Percentiles rank a stretch among this genome's conserved stretches.
Conservation (phyloP, 2,797 vertebrate species). For the Malurus splendens region DNA sequence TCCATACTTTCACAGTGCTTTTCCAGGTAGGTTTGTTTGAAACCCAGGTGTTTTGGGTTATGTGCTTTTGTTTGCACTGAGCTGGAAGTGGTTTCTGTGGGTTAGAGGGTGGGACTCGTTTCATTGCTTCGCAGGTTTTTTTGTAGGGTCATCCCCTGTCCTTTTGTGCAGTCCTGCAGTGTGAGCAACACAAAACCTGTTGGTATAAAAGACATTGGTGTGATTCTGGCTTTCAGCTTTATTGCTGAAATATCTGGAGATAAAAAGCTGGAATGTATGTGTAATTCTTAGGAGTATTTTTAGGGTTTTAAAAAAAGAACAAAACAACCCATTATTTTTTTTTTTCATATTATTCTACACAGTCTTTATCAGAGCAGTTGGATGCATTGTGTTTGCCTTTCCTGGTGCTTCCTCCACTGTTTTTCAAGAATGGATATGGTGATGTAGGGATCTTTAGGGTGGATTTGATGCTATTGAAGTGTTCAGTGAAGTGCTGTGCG, state of each 20-base stretch:
- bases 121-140: not conserved
- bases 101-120: not conserved
- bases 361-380: not conserved
- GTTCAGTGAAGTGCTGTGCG: accelerated
- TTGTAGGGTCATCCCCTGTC: not conserved
- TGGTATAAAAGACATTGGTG: not conserved
- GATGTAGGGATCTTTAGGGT: not conserved
- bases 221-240: not conserved
- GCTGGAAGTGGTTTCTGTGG: not conserved
- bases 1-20: not conserved
- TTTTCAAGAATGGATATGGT: not conserved
- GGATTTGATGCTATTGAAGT: not conserved
- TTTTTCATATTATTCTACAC: not conserved
- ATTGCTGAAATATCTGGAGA: not conserved
- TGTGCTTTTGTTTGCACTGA: not conserved
- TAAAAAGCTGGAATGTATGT: not conserved
- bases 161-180: not conserved
- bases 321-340: accelerated
- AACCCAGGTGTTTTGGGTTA: not conserved
- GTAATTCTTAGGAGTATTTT: not conserved
- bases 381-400: not conserved
- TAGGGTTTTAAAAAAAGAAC: not conserved
- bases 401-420: not conserved
- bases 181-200: not conserved
- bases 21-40: constrained; percentile 14